These are phyloP conservation scores for Trichacis sp. DNA, from an alignment of 2,888 invertebrate species.

Conservation along the genomic window DNA sequence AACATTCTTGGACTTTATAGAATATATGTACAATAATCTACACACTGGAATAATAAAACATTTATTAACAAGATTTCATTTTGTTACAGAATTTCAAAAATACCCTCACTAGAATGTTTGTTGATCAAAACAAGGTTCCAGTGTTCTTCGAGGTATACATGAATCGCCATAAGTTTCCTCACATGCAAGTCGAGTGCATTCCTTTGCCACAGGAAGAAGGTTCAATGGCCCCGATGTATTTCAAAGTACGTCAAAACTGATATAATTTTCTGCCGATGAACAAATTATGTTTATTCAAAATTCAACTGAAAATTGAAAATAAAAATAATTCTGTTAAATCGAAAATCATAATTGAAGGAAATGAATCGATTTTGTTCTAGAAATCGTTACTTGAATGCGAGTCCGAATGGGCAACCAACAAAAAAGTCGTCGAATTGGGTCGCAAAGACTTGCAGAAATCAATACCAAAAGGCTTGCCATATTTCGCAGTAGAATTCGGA, in stretches of 20 bases:
- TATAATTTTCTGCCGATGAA: no score
- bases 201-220: constrained; percentile 87
- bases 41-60: no score
- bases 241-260: constrained; percentile 81
- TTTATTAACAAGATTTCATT: no score
- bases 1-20: constrained; percentile 97
- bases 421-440: constrained; percentile 83
- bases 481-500: constrained; percentile 95
- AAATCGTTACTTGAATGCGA: constrained; percentile 97
- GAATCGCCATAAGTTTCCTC: constrained; percentile 80
- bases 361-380: constrained; percentile 58
- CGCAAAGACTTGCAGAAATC: constrained; percentile 81
- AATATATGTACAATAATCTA: no score
- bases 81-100: constrained; percentile 78
- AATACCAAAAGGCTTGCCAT: constrained; percentile 93
- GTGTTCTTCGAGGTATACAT: constrained; percentile 92
- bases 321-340: no score
- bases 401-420: constrained; percentile 94
- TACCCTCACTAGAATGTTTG: constrained; percentile 83
- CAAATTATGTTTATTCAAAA: no score
- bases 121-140: constrained; percentile 79
- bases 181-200: constrained; percentile 90
- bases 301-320: no score
- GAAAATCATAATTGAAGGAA: no score
- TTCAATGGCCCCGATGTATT: constrained; percentile 93